Percentiles rank a stretch among this genome's conserved stretches.
phyloP scores from a whole-genome alignment of 2,797 vertebrate species.

The Sebastes aleutianus region DNA sequence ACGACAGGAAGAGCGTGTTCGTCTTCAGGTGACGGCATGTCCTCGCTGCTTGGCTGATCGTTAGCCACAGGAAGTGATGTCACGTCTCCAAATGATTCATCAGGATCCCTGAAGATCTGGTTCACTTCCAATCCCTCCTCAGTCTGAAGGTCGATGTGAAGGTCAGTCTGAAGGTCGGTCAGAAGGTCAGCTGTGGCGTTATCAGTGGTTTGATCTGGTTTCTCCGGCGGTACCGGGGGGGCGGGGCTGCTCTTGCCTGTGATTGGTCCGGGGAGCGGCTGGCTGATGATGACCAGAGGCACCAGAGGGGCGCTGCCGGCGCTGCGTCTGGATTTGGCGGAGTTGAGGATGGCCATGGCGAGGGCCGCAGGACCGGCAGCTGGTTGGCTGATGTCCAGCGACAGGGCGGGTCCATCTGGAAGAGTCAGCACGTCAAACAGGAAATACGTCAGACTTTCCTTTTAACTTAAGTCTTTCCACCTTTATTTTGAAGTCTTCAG shows the following conservation, averaged over 20 bases:
- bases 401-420: conserved; percentile 13
- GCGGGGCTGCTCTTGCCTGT: background rate
- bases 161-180: background rate
- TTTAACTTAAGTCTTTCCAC: too few relatives aligned
- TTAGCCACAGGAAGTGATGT: conserved; percentile 34
- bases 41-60: background rate
- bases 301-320: background rate
- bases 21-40: background rate
- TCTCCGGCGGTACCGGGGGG: background rate
- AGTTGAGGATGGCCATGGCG: conserved; percentile 34
- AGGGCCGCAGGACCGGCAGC: conserved; percentile 28
- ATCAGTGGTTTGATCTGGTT: background rate
- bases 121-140: conserved; percentile 7
- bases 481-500: too few relatives aligned
- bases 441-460: too few relatives aligned
- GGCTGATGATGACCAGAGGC: conserved; percentile 47
- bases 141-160: background rate
- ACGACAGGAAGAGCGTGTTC: background rate
- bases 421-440: background rate
- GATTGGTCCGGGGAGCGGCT: background rate
- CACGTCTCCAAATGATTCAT: background rate
- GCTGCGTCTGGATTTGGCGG: background rate
- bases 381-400: conserved; percentile 27
- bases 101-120: background rate
- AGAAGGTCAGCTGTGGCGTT: background rate